Percentiles rank a stretch among this genome's conserved stretches.
Evolutionary conservation across 2,888 invertebrate genomes (phyloP).

Genomic region (Fabriciana adippe): DNA sequence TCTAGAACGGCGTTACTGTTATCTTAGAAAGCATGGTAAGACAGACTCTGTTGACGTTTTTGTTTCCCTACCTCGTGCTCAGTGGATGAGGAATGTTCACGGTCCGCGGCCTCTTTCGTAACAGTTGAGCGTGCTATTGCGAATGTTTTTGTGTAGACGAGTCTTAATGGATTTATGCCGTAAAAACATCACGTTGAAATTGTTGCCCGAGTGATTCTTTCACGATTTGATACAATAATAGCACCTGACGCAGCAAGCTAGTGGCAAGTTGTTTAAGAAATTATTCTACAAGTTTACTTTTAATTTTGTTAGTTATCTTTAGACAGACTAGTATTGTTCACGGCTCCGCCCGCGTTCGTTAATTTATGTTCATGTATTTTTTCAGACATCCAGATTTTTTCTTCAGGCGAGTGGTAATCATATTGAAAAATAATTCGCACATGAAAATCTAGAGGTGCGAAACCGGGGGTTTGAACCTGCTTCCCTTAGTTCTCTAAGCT

Average conservation of each 20-base stretch:
- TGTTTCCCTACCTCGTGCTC: slow-evolving; percentile 69
- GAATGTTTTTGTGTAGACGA: slow-evolving; percentile 66
- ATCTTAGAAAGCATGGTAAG: slow-evolving; percentile 51
- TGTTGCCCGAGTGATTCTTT: slow-evolving; percentile 16
- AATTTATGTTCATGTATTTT: too few relatives aligned
- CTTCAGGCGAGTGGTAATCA: too few relatives aligned
- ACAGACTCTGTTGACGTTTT: slow-evolving; percentile 66
- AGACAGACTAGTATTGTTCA: too few relatives aligned
- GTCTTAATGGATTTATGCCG: slow-evolving; percentile 30
- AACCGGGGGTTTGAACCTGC: too few relatives aligned
- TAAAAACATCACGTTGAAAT: slow-evolving; percentile 26
- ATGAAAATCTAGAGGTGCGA: too few relatives aligned
- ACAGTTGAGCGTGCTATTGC: slow-evolving; percentile 76
- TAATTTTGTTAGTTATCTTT: too few relatives aligned
- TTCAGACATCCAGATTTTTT: too few relatives aligned
- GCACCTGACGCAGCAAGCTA: slow-evolving; percentile 9
- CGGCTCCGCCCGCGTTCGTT: too few relatives aligned
- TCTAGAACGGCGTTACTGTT: slow-evolving; percentile 43
- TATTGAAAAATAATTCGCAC: too few relatives aligned
- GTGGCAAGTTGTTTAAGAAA: neutral
- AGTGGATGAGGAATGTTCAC: slow-evolving; percentile 77
- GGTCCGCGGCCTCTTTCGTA: slow-evolving; percentile 77
- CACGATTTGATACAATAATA: slow-evolving; percentile 25
- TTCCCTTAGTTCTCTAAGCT: too few relatives aligned
- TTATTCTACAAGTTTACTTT: too few relatives aligned